Evolutionary conservation across 2,888 invertebrate genomes (phyloP).

Genomic region (Drymonia ruficornis): DNA sequence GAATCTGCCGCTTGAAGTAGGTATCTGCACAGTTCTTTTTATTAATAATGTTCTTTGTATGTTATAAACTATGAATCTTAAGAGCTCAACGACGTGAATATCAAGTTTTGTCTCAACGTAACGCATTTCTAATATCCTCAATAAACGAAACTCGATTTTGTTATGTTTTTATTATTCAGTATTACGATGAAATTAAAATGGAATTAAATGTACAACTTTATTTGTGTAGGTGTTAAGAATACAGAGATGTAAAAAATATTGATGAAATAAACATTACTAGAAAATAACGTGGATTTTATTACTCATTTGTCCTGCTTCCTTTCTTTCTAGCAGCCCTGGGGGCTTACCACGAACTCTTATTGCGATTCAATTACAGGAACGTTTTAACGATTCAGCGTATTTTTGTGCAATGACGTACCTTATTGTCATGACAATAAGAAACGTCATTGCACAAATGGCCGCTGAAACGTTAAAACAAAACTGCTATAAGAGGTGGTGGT

Average conservation of each 20-base stretch:
- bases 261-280: conserved; percentile 43
- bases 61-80: conserved; percentile 10
- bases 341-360: no score
- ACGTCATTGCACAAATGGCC: no score
- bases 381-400: no score
- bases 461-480: no score
- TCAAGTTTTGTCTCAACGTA: conserved; percentile 14
- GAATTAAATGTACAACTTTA: conserved; percentile 55
- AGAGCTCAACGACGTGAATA: conserved; percentile 12
- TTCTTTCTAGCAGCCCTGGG: no score
- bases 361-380: no score
- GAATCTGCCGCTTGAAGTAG: background rate
- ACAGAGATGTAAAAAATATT: conserved; percentile 54
- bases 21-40: conserved; percentile 4
- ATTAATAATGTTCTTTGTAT: conserved; percentile 8
- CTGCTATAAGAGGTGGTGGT: no score
- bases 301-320: background rate
- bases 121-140: conserved; percentile 19
- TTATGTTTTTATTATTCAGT: conserved; percentile 48
- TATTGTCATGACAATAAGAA: no score
- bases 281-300: conserved; percentile 22
- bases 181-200: conserved; percentile 54
- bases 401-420: no score
- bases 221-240: conserved; percentile 59
- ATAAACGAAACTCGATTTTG: conserved; percentile 9